A percentile compares a stretch with the other conserved stretches of the same genome.
Evolutionary conservation across 1,140 invertebrate species (phyloP).

Genomic region (Formica selysi): DNA sequence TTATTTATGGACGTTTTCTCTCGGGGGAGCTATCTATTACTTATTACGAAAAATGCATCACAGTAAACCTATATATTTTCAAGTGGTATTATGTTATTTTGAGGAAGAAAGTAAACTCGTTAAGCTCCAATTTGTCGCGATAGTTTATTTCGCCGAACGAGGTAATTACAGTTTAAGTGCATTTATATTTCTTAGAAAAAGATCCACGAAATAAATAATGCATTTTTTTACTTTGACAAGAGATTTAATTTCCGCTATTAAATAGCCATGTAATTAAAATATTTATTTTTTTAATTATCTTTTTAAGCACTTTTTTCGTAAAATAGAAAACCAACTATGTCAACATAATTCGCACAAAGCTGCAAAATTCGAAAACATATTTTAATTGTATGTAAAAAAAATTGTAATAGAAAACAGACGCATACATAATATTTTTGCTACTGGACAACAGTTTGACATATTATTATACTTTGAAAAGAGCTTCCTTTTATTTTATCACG

Average conservation of each 20-base stretch:
- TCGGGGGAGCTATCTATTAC: not conserved
- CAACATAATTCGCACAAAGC: not conserved
- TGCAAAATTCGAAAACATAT: not conserved
- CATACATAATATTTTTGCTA: not conserved
- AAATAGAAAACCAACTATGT: not conserved
- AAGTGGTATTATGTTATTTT: not conserved
- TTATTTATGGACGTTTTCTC: not conserved
- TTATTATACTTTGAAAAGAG: not conserved
- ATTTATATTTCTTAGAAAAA: not conserved
- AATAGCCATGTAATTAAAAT: not conserved
- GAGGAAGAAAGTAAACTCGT: slow-evolving; percentile 15
- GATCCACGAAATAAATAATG: not conserved
- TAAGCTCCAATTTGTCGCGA: slow-evolving; percentile 19
- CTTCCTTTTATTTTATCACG: slow-evolving; percentile 4
- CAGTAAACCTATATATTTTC: too few species aligned
- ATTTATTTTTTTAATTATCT: not conserved
- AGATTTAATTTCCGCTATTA: slow-evolving; percentile 9
- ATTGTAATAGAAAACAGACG: not conserved
- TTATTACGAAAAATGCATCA: not conserved
- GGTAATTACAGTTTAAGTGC: not conserved
- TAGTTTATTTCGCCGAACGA: not conserved
- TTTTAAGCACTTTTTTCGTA: not conserved
- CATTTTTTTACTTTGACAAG: not conserved
- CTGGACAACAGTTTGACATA: not conserved
- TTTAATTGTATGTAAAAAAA: not conserved